Evolutionary conservation across 2,888 invertebrate genomes (phyloP).

Genomic region (Kryphioiulus occultus): DNA sequence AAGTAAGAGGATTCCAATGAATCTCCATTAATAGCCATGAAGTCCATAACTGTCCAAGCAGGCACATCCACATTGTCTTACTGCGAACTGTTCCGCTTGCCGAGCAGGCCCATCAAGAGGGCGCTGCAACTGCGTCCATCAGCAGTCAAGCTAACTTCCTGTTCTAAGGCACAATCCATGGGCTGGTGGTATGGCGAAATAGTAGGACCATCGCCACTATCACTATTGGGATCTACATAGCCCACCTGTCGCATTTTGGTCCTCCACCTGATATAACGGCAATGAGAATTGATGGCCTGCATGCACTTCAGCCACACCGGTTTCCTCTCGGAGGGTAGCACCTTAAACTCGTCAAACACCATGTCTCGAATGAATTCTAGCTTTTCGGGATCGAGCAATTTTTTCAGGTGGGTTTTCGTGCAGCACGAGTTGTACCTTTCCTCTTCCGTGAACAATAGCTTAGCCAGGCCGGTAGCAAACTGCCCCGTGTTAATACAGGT

Average conservation of each 20-base stretch:
- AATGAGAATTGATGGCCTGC: constrained; percentile 45
- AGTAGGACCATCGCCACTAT: background rate
- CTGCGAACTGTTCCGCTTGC: background rate
- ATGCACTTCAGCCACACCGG: constrained; percentile 42
- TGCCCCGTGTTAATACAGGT: constrained; percentile 44
- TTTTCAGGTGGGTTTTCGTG: background rate
- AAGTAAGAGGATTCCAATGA: too few species aligned
- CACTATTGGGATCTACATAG: background rate
- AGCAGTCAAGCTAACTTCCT: background rate
- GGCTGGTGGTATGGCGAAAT: background rate
- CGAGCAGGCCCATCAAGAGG: background rate
- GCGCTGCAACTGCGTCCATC: background rate
- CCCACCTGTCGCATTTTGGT: background rate
- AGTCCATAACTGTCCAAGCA: background rate
- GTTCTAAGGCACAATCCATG: background rate
- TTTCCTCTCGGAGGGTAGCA: background rate
- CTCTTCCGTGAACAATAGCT: constrained; percentile 45
- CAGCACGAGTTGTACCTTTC: constrained; percentile 16
- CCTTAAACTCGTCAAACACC: constrained; percentile 45
- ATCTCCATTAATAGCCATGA: too few species aligned
- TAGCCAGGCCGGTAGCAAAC: constrained; percentile 48
- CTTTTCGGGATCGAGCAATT: constrained; percentile 20
- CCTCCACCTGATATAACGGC: constrained; percentile 44
- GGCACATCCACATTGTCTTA: background rate
- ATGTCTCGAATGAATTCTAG: constrained; percentile 33